A percentile compares a stretch with the other conserved stretches of the same genome.
phyloP scores from a whole-genome alignment of 2,113 vertebrate genomes.

The Centropus bengalensis region DNA sequence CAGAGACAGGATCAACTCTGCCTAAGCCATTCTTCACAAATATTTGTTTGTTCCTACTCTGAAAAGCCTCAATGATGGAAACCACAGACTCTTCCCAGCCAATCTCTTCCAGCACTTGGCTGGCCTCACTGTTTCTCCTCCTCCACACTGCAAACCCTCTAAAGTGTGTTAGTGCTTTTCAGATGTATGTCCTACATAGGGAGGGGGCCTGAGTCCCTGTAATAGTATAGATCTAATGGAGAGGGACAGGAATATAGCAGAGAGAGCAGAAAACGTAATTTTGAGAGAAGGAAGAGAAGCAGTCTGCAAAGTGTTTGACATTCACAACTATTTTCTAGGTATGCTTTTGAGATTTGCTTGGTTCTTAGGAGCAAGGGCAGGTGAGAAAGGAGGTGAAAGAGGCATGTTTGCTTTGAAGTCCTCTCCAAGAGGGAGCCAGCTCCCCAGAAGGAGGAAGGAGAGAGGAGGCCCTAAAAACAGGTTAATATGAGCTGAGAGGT shows the following conservation, averaged over 20 bases:
- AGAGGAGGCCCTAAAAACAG: not conserved
- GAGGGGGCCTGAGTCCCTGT: not conserved
- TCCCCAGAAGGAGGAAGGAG: not conserved
- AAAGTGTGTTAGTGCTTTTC: not conserved
- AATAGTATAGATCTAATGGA: not conserved
- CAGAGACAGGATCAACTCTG: constrained; percentile 35
- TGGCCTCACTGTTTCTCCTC: not conserved
- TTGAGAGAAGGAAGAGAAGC: not conserved
- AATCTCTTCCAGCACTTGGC: constrained; percentile 14
- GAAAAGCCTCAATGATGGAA: constrained; percentile 29
- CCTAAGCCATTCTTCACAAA: constrained; percentile 49
- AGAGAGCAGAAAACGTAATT: not conserved
- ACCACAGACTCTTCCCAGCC: not conserved
- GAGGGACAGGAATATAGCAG: not conserved
- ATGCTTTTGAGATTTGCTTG: not conserved
- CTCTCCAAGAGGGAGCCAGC: not conserved
- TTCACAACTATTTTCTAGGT: not conserved
- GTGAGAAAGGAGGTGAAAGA: not conserved
- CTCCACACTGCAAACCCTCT: not conserved
- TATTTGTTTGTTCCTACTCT: constrained; percentile 54
- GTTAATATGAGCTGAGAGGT: not conserved
- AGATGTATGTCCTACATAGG: not conserved
- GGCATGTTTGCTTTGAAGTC: not conserved
- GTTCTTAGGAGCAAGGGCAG: not conserved
- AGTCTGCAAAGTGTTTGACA: not conserved